Conservation (phyloP, 2,888 invertebrate species). For the Tetramorium bicarinatum region DNA sequence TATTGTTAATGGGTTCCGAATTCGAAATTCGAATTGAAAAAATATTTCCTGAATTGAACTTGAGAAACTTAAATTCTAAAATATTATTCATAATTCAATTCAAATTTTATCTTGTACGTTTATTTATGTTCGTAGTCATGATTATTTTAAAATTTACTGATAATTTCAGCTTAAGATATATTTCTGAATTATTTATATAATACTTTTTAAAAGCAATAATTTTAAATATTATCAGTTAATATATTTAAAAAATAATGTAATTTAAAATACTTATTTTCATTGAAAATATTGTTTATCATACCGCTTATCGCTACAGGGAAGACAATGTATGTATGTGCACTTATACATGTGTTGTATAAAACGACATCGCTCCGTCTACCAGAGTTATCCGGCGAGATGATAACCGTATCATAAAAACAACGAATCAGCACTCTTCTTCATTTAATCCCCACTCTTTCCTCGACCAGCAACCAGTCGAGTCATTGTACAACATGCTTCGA, state of each 20-base stretch:
- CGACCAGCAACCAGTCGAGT: not conserved
- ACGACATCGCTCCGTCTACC: not conserved
- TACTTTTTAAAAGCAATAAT: too few relatives aligned
- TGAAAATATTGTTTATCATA: not conserved
- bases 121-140: not conserved
- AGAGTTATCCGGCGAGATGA: not conserved
- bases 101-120: not conserved
- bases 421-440: not conserved
- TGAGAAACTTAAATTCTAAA: not conserved
- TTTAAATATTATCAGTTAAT: too few relatives aligned
- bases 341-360: not conserved
- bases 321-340: not conserved
- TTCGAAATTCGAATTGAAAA: not conserved
- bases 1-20: not conserved
- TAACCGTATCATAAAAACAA: not conserved
- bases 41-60: not conserved
- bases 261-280: too few relatives aligned
- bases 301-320: not conserved
- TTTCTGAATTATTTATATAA: too few relatives aligned
- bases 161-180: not conserved
- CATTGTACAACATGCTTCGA: not conserved
- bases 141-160: not conserved
- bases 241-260: too few relatives aligned
- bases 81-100: not conserved
- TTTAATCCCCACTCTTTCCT: not conserved